phyloP scores from a whole-genome alignment of 2,888 invertebrate species.

The Morpho achilles region DNA sequence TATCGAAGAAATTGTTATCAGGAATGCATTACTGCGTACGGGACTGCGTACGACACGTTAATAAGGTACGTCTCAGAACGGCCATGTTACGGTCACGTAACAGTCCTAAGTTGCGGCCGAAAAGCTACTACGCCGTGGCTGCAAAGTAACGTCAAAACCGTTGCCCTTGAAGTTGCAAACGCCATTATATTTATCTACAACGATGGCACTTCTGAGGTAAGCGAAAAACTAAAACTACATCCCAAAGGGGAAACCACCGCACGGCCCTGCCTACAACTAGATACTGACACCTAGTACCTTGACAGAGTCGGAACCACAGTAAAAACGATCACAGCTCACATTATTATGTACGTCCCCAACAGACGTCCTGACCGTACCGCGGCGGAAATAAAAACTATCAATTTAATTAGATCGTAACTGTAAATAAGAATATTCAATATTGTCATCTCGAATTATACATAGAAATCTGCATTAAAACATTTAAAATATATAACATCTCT shows the following conservation, averaged over 20 bases:
- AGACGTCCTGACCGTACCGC: conserved; percentile 12
- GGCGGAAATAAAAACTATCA: conserved; percentile 43
- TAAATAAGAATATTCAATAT: conserved; percentile 75
- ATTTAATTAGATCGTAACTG: conserved; percentile 53
- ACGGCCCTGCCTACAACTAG: conserved; percentile 20
- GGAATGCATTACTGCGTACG: too few species aligned
- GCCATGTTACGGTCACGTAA: too few species aligned
- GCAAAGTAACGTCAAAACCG: too few species aligned
- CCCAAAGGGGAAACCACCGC: conserved; percentile 16
- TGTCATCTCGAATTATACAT: conserved; percentile 71
- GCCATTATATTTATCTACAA: conserved; percentile 43
- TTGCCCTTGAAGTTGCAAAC: too few species aligned
- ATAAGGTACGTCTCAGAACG: too few species aligned
- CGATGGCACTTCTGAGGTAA: conserved; percentile 73
- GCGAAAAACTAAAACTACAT: conserved; percentile 58
- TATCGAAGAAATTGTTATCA: too few species aligned
- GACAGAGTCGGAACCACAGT: conserved; percentile 45
- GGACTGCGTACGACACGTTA: too few species aligned
- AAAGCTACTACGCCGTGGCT: too few species aligned
- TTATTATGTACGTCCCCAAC: conserved; percentile 30
- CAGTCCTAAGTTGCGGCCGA: too few species aligned
- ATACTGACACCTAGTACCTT: conserved; percentile 45
- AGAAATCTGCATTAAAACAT: conserved; percentile 69
- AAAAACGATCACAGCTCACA: conserved; percentile 58
- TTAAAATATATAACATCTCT: conserved; percentile 66